A percentile compares a stretch with the other conserved stretches of the same genome.
Evolutionary conservation across 2,113 vertebrate species (phyloP).

Genomic region (Anseranas semipalmata): DNA sequence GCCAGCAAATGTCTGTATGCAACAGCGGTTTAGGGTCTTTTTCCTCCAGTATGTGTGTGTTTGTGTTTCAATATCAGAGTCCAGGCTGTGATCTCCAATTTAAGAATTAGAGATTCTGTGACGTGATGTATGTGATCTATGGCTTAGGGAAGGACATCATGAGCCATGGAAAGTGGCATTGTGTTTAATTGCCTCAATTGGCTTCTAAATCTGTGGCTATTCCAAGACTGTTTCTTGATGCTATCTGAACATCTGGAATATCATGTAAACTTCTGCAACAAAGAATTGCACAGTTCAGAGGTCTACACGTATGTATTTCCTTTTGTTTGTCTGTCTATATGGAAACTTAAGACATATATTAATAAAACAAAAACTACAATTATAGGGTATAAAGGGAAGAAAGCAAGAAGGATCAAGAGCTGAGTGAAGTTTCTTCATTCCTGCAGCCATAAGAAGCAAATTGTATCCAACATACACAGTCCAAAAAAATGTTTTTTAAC

Average conservation of each 20-base stretch:
- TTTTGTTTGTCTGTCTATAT: neutral
- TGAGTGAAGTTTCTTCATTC: neutral
- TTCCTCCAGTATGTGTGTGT: neutral
- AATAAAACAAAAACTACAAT: neutral
- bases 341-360: neutral
- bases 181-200: neutral
- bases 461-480: neutral
- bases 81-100: neutral
- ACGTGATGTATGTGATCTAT: neutral
- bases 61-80: neutral
- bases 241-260: neutral
- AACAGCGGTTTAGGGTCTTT: neutral
- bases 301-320: fast-evolving
- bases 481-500: neutral
- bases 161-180: neutral
- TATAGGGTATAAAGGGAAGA: neutral
- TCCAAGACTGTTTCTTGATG: neutral
- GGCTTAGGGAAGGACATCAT: fast-evolving
- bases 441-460: neutral
- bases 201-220: neutral
- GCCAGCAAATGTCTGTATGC: neutral
- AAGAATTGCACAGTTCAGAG: neutral
- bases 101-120: neutral
- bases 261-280: neutral
- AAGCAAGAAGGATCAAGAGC: neutral